A percentile compares a stretch with the other conserved stretches of the same genome.
phyloP scores from a whole-genome alignment of 1,140 invertebrate genomes.

The Rhagoletis pomonella region DNA sequence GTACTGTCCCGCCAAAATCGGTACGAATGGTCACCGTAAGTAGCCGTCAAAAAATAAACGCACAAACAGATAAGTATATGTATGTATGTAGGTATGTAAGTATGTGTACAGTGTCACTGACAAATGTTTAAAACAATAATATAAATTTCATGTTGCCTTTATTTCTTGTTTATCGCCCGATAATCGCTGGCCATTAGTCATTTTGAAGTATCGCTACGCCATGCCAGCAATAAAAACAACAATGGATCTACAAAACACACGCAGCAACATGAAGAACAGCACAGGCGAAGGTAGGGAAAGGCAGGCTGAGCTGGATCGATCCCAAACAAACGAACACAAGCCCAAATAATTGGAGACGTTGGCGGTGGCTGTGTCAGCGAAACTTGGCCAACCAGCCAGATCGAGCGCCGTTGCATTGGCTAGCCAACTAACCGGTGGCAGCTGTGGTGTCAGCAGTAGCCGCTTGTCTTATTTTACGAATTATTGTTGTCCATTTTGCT shows the following conservation, averaged over 20 bases:
- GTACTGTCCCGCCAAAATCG: too few species aligned
- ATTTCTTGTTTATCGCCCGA: constrained; percentile 72
- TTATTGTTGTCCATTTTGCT: constrained; percentile 28
- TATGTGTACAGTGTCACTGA: constrained; percentile 10
- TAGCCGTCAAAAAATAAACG: background rate
- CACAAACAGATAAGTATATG: background rate
- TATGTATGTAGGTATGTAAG: too few species aligned
- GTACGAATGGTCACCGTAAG: background rate
- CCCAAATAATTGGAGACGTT: background rate
- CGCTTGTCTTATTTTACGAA: constrained; percentile 21
- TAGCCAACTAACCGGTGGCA: constrained; percentile 37
- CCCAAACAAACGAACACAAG: background rate
- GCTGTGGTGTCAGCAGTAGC: constrained; percentile 50
- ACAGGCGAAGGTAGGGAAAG: background rate
- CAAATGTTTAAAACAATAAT: constrained; percentile 53
- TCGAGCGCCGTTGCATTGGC: background rate
- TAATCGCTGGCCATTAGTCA: constrained; percentile 73
- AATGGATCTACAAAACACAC: background rate
- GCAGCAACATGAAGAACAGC: background rate
- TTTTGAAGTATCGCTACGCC: constrained; percentile 59
- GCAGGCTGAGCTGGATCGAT: background rate
- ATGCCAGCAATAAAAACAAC: background rate
- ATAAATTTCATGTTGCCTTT: constrained; percentile 57
- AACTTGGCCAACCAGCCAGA: constrained; percentile 19
- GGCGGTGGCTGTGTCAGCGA: background rate